Base-by-base conservation (phyloP, 2,888 invertebrate genomes). In the Eumerus sabulonum region DNA sequence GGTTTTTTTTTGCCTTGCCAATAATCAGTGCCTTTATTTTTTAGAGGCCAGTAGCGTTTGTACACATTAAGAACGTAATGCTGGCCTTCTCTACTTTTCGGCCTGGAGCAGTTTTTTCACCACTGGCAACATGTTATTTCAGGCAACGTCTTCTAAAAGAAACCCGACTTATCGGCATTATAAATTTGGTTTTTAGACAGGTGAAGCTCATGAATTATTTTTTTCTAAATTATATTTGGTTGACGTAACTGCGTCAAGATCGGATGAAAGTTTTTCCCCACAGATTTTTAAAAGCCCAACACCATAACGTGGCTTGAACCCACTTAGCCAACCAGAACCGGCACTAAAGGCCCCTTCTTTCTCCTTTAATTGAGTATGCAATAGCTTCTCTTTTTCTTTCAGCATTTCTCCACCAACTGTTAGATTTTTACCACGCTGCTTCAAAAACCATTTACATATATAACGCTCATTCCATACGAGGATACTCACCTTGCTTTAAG, bases 71-170 rank as follows among this genome's bases (percentile, higher is more conserved):
- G 27, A 27, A 27, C 12, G 48, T 40, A 48, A 50, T 54, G 1
- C 54, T 54, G 54, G 54, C 40, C 11, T 54, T 54, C 14, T 54
- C 38, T 9, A 54, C 54, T 54, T 54, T 66, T 56, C 50, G 17
- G 45, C 72, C 63, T 18, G 77, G 64, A 50, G 68, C 64, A 17
- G n/a, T 48, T 59, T 57, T 63, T 62, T 72, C 63, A 13, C 35
- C 45, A 16, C 36, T 14, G 40, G 53, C n/a, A 9, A 73, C 54
- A 45, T 67, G 50, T 9, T 42, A 4, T 27, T 27, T 27, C 27
- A 27, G 27, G 27, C 27, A 27, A 27, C 27, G 7, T 27, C 27
- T 27, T 27, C 27, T 7, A 27, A 27, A 27, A 27, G 3, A 27
- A 27, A 27, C 27, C 27, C 27, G 27, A 27, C 27, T 27, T 7